phyloP scores from a whole-genome alignment of 2,888 invertebrate species.

The Elaeidobius kamerunicus region DNA sequence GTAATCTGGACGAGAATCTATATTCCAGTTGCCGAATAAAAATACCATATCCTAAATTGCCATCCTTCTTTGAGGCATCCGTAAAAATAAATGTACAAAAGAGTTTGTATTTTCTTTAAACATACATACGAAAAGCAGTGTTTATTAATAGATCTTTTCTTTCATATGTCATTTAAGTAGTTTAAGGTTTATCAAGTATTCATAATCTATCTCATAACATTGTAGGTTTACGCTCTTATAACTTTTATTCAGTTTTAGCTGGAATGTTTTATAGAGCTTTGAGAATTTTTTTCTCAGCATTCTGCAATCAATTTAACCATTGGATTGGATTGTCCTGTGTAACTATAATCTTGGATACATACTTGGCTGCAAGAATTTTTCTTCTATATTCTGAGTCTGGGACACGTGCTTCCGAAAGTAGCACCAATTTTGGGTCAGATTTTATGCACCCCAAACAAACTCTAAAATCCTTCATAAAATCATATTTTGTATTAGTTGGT shows the following conservation, averaged over 20 bases:
- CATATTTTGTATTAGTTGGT: background rate
- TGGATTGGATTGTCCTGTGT: background rate
- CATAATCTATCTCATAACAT: background rate
- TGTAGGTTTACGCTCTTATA: background rate
- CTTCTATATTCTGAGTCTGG: background rate
- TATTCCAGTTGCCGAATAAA: background rate
- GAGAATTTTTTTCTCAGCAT: no score
- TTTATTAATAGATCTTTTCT: background rate
- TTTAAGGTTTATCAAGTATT: background rate
- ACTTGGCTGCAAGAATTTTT: background rate
- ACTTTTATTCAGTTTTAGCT: background rate
- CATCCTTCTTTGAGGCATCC: background rate
- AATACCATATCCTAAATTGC: background rate
- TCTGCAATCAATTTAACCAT: background rate
- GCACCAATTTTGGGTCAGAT: background rate
- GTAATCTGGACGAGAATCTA: background rate
- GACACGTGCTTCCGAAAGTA: background rate
- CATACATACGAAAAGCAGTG: background rate
- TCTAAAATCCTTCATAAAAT: background rate
- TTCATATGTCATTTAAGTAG: background rate
- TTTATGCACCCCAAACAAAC: conserved; percentile 4
- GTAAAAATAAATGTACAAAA: background rate
- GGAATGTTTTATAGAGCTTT: background rate
- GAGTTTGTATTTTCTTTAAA: background rate
- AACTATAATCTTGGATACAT: background rate